Evolutionary conservation across 1,140 invertebrate genomes (phyloP), one percentile per base, ranked within the genome.

Genomic region (Saccostrea echinata): DNA sequence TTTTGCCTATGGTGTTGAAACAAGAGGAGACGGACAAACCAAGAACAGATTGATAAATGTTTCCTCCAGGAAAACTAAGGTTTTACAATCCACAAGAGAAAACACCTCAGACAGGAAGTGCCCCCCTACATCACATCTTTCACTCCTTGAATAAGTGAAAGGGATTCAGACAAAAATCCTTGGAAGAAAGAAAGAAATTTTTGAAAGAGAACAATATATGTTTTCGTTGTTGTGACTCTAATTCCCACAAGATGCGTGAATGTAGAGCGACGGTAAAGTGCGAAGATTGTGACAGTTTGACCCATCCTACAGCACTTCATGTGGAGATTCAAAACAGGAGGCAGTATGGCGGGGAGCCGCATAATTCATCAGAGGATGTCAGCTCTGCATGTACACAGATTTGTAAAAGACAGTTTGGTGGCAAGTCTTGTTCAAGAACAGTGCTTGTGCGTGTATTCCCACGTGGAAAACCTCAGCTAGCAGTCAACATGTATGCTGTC

Each of bases 361-460:
- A 84, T 21, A 21, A n/a, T 43, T 55, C 85, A 18, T 30, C 12
- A n/a, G 18, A 33, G 2, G 53, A 18, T 12, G 53, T 84, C 3
- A 71, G 33, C 24, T 4, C 27, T 13, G 51, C 30, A 8, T 87
- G 86, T 71, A 68, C 86, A 43, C 2, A 83, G 18, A 51, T 87
- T 27, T 87, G 81, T 84, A 68, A 68, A 18, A n/a, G 21, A 12
- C 24, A 9, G 6, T 24, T 12, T n/a, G 33, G 27, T 68, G 33
- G 53, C 55, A 83, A 43, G 61, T 83, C 81, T 35, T 71, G 86
- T 71, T 55, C 35, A 12, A 87, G 83, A 82, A 82, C 30, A 0
- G 53, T 87, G 24, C 55, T 87, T 30, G 81, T 87, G 1, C 18
- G 86, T 33, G 85, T 86, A 52, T 85, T 68, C 35, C 61, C 57